Base-by-base conservation (phyloP, 2,113 vertebrate genomes). In the Cyprinodon brontotheroides region DNA sequence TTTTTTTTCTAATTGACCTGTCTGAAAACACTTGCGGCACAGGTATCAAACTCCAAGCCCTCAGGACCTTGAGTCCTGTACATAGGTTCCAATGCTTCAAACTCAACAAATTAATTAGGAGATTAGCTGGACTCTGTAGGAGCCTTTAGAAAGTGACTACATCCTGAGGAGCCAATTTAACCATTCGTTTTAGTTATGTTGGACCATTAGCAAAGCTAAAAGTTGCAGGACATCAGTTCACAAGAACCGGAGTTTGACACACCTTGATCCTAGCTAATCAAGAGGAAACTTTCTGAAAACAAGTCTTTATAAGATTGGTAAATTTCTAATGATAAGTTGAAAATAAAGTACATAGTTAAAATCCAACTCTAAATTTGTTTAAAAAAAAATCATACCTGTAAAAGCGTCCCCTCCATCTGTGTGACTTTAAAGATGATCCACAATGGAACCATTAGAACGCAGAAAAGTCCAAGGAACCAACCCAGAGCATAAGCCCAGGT, bases 401-500 rank as follows among this genome's bases (percentile, higher is more conserved):
- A 59, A 20, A 86, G 10, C 0, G 90, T 86, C 57, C 90, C 90
- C 81, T 92, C 90, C 85, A 92, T 88, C 48, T 70, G 80, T 41
- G 53, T 65, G 0, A 90, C 61, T 82, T 91, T 91, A 63, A 95
- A 96, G 88, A 94, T 0, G 0, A 95, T 92, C 94, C 96, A 97
- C 77, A 96, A 85, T 1, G 96, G 97, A 72, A 97, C 94, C 87
- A 96, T 93, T 61, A 96, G 76, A 93, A 97, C 96, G 37, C 96
- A 97, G 74, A 96, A 94, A 20, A 98, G 92, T 13, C 95, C 96
- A 29, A 98, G 91, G 68, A 87, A 91, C 96, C 96, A 98, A 77
- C 97, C 96, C 63, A 97, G 43, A 11, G 93, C 94, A 1, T 98
- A 96, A 0, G 95, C 96, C 96, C 96, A 98, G 90, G 94, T 94